Evolutionary conservation across 2,113 vertebrate species (phyloP), one percentile per base, ranked within the genome.

Genomic region (Megatriorchis doriae): DNA sequence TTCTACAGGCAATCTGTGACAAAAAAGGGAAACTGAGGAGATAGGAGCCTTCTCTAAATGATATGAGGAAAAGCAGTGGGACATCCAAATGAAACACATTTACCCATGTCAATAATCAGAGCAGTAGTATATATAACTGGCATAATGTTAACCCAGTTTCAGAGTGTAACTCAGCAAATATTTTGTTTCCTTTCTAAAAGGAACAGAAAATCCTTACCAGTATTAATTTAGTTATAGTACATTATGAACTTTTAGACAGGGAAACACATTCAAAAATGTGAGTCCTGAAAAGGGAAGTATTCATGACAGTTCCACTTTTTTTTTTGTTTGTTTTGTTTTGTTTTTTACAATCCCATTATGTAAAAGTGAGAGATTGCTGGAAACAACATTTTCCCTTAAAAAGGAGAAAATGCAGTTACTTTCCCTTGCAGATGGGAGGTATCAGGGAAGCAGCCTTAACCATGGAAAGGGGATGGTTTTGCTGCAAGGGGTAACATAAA

Each of bases 401-500:
- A 77, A 86, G 61, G 38, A 79, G 81, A 86, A 68, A 71, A 50
- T 19, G 40, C 13, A 65, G 71, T 50, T 68, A 81, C 94, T 89
- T 95, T 95, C 53, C 38, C 58, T 94, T 88, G 47, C 81, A 96
- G 63, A 92, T 66, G 83, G 66, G 75, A 96, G 86, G 73, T 66
- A 88, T 94, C 45, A 78, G 48, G 56, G 86, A 96, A 91, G 61
- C 52, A 79, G 71, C 32, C 47, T 95, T 87, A 86, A 50, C 80
- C 88, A 91, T 58, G 78, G 82, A 82, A 97, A 93, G 66, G 31
- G 81, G 36, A 78, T 53, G 63, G 43, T 87, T 96, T 95, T 93
- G 63, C 92, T 88, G 70, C 62, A 85, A 92, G 70, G 80, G 59
- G 23, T 96, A 95, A 96, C 81, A 81, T 91, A 93, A 97, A 96